Evolutionary conservation across 2,113 vertebrate genomes (phyloP), one percentile per base, ranked within the genome.

Genomic region (Perca fluviatilis): DNA sequence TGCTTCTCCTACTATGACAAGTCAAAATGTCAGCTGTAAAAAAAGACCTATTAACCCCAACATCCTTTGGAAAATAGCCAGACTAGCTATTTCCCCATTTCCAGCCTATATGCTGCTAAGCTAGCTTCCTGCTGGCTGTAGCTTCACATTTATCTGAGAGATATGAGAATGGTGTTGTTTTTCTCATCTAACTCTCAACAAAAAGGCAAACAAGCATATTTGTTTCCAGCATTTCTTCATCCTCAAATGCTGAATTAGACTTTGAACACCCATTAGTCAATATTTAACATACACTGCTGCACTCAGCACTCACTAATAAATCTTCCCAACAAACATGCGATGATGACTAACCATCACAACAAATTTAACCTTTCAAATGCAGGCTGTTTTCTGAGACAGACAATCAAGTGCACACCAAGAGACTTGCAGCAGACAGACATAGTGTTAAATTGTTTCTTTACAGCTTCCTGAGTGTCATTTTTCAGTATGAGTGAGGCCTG

Each of bases 401-500:
- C 56, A 72, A 19, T 23, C 15, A 6, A n/a, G 23, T 11, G 19
- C 79, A 67, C 56, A 72, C 54, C 62, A 43, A 66, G 77, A 81
- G 77, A 80, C 67, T 67, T 56, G 50, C 18, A 80, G 80, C 68
- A 74, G 81, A 80, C 72, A 86, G 46, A 60, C 79, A 80, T 77
- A 89, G 71, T 82, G 88, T 84, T 86, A 65, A 84, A 92, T 87
- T 88, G 85, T 88, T 84, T 90, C 79, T 91, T 89, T 89, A 90
- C 78, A 86, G 84, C 86, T 89, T 82, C 83, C 65, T 21, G 68
- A 81, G 77, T 89, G 88, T 89, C 86, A 93, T 89, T 89, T 89
- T 80, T 90, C 84, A 90, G 86, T 74, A 86, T 93, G 83, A 92
- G 89, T 86, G 84, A 88, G 80, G 65, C 75, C 77, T 86, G 82